Evolutionary conservation across 2,888 invertebrate genomes (phyloP).

Genomic region (Mechanitis messenoides): DNA sequence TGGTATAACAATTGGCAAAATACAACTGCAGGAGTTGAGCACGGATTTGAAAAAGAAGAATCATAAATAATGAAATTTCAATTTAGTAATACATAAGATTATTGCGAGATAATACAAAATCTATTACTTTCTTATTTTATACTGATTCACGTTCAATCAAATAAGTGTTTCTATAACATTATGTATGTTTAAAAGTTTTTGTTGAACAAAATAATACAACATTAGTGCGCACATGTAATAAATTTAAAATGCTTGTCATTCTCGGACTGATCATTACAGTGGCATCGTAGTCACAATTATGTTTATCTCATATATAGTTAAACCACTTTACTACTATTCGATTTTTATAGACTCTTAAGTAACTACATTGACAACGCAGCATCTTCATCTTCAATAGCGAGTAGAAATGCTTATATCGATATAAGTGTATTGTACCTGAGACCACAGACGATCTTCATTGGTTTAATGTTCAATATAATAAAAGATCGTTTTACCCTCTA

Average conservation of each 20-base stretch:
- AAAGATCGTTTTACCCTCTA: constrained; percentile 9
- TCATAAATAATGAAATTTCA: no score
- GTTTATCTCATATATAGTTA: neutral
- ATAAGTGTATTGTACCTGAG: neutral
- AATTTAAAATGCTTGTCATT: constrained; percentile 24
- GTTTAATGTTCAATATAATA: constrained; percentile 9
- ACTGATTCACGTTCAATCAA: neutral
- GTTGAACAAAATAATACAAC: constrained; percentile 20
- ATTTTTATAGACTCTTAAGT: no score
- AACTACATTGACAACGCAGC: no score
- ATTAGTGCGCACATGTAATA: constrained; percentile 21
- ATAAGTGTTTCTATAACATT: neutral
- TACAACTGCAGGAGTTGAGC: no score
- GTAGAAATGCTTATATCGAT: no score
- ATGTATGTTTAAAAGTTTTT: constrained; percentile 11
- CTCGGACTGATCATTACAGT: constrained; percentile 18
- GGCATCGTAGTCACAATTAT: constrained; percentile 12
- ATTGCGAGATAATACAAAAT: no score
- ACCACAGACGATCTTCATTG: constrained; percentile 1
- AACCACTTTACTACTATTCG: no score
- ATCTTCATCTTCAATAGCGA: no score
- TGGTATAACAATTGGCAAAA: no score
- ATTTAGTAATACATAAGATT: no score
- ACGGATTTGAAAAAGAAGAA: no score
- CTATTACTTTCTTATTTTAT: no score